These are phyloP conservation scores for Labeo calbasu DNA, from an alignment of 2,797 vertebrate genomes.

Conservation along the genomic window DNA sequence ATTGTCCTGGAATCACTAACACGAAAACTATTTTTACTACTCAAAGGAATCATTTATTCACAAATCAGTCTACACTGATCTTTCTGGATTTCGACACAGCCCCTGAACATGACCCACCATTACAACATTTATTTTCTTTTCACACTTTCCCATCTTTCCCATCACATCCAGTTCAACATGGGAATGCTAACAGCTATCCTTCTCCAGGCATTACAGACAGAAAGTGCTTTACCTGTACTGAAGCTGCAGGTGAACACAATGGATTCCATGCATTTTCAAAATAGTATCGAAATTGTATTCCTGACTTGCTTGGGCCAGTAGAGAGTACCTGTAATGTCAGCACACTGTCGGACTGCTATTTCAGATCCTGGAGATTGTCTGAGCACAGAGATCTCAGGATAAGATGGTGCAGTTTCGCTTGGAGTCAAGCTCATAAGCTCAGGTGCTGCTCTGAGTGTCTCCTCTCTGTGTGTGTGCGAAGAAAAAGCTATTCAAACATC, in stretches of 20 bases:
- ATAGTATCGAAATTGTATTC: neutral
- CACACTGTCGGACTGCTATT: conserved; percentile 17
- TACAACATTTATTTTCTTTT: neutral
- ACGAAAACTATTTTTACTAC: neutral
- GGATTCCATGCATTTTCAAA: neutral
- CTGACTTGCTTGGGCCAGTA: neutral
- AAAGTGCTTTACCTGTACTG: neutral
- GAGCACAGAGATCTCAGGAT: conserved; percentile 1
- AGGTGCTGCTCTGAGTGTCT: neutral
- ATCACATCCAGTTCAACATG: neutral
- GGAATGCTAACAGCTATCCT: neutral
- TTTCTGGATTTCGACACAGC: neutral
- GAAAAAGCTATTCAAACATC: conserved; percentile 17
- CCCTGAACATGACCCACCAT: neutral
- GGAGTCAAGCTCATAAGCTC: conserved; percentile 33
- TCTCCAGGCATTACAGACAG: neutral
- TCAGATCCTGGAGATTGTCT: conserved; percentile 18
- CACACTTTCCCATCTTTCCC: neutral
- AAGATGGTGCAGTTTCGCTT: neutral
- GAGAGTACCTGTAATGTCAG: neutral
- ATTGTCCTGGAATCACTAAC: neutral
- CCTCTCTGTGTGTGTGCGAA: neutral
- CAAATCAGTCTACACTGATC: neutral
- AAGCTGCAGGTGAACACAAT: neutral
- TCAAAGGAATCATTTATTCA: neutral